phyloP scores from a whole-genome alignment of 2,888 invertebrate species.

The Atrina japonica region DNA sequence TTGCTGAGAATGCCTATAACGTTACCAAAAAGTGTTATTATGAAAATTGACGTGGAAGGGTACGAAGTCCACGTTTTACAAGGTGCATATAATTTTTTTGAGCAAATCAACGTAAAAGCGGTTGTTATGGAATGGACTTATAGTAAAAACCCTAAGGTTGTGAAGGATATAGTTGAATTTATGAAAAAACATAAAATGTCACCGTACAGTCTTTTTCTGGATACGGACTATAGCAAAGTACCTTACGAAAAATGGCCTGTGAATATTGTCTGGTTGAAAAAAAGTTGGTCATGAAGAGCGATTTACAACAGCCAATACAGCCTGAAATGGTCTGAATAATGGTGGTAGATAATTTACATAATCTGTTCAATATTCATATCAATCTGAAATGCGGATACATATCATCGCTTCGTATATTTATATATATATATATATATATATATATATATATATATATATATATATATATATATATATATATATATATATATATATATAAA shows the following conservation, averaged over 20 bases:
- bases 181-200: constrained; percentile 7
- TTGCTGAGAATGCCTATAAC: neutral
- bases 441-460: too few relatives aligned
- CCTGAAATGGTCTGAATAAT: too few relatives aligned
- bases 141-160: constrained; percentile 7
- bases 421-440: too few relatives aligned
- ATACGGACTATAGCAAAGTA: neutral
- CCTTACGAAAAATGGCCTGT: neutral
- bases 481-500: too few relatives aligned
- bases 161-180: constrained; percentile 1
- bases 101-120: constrained; percentile 5
- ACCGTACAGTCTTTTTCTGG: neutral
- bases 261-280: constrained; percentile 14
- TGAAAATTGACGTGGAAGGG: constrained; percentile 23
- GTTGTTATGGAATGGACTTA: constrained; percentile 24
- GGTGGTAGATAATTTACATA: too few relatives aligned
- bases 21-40: constrained; percentile 2
- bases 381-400: too few relatives aligned
- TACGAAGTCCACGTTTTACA: constrained; percentile 18
- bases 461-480: too few relatives aligned
- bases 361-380: too few relatives aligned
- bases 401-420: too few relatives aligned
- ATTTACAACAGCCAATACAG: too few relatives aligned
- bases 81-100: constrained; percentile 14
- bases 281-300: too few relatives aligned